Percentiles rank a stretch among this genome's conserved stretches.
Conservation (phyloP, 2,888 invertebrate species). For the Podotricha telesiphe region DNA sequence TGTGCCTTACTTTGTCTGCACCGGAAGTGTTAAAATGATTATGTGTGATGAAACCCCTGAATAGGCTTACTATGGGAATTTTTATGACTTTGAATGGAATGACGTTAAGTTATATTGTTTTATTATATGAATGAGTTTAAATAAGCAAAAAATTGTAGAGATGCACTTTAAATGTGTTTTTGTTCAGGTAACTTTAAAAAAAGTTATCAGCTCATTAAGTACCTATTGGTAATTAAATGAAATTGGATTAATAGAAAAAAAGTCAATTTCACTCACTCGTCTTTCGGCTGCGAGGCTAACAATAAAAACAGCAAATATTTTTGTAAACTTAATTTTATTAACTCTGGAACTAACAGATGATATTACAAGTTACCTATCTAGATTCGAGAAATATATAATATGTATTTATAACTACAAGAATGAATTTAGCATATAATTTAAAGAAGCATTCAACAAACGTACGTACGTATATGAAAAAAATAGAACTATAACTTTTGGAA, state of each 20-base stretch:
- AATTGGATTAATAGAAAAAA: neutral
- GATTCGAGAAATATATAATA: conserved; percentile 77
- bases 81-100: conserved; percentile 25
- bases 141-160: neutral
- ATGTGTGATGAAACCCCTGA: conserved; percentile 14
- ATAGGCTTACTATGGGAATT: conserved; percentile 25
- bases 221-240: neutral
- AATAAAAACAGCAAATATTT: conserved; percentile 46
- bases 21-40: conserved; percentile 39
- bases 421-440: conserved; percentile 69
- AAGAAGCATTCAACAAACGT: conserved; percentile 54
- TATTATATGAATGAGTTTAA: conserved; percentile 6
- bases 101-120: conserved; percentile 18
- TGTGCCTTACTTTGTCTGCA: conserved; percentile 20
- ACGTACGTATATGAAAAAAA: conserved; percentile 38
- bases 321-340: conserved; percentile 83
- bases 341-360: conserved; percentile 83
- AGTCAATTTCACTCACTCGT: neutral
- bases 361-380: conserved; percentile 81
- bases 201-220: neutral
- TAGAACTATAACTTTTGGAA: neutral
- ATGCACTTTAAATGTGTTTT: neutral
- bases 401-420: conserved; percentile 79
- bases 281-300: neutral
- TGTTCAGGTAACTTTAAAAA: neutral